Conservation (phyloP, 2,797 vertebrate genomes). For the Sebastes minor region DNA sequence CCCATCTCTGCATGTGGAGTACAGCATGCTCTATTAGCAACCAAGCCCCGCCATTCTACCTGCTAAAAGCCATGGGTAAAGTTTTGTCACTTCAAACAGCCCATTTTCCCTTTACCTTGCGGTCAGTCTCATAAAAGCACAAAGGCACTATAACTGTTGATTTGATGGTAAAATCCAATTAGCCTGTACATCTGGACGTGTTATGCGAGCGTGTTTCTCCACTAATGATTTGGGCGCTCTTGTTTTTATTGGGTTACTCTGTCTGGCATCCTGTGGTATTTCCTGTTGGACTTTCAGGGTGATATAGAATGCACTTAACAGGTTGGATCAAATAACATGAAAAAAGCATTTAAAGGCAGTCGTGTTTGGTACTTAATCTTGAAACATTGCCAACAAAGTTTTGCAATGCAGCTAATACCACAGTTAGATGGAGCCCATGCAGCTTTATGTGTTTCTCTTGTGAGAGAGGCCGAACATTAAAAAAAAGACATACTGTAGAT, state of each 20-base stretch:
- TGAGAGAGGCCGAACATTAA: neutral
- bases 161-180: conserved; percentile 96
- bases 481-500: neutral
- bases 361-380: conserved; percentile 85
- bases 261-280: conserved; percentile 94
- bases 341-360: conserved; percentile 85
- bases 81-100: conserved; percentile 62
- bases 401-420: conserved; percentile 62
- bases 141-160: conserved; percentile 86
- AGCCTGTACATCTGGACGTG: conserved; percentile 93
- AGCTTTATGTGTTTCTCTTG: conserved; percentile 23
- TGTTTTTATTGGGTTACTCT: conserved; percentile 95
- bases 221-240: conserved; percentile 92
- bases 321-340: conserved; percentile 91
- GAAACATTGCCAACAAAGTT: conserved; percentile 68
- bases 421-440: conserved; percentile 15
- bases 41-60: conserved; percentile 48
- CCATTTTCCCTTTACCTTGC: conserved; percentile 76
- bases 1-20: neutral
- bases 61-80: conserved; percentile 75
- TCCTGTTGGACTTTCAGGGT: conserved; percentile 92
- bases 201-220: conserved; percentile 91
- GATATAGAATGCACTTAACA: conserved; percentile 92
- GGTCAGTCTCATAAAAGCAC: conserved; percentile 87
- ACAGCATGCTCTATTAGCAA: conserved; percentile 10